These are phyloP conservation scores for Hypolimnas misippus DNA, from an alignment of 2,888 invertebrate species.

Conservation along the genomic window DNA sequence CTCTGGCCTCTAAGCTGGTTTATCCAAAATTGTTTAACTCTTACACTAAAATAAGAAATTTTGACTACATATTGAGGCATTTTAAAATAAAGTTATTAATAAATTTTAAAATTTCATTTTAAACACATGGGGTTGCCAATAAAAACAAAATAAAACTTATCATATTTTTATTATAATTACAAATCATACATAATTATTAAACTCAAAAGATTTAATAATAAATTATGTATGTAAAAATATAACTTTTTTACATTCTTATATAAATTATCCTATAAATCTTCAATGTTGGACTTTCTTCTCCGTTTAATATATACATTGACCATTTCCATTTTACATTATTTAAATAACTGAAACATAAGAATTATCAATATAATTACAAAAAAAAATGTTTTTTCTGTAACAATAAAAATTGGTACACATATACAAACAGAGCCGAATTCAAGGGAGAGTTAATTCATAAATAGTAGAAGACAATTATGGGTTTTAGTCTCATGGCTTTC, in stretches of 20 bases:
- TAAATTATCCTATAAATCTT: background rate
- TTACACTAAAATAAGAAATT: no score
- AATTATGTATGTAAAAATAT: background rate
- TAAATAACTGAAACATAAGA: conserved; percentile 5
- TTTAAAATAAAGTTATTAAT: no score
- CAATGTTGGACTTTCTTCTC: no score
- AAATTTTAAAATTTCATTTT: no score
- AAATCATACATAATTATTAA: conserved; percentile 1
- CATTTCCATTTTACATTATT: background rate
- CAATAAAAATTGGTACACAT: background rate
- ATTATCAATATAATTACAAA: background rate
- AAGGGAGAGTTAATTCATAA: no score
- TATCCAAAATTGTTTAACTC: no score
- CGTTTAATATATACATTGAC: background rate
- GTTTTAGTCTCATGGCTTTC: no score
- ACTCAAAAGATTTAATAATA: background rate
- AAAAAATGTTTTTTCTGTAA: no score
- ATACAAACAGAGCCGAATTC: no score
- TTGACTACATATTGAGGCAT: no score
- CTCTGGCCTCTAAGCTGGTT: no score
- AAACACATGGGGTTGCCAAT: background rate
- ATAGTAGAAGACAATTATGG: no score
- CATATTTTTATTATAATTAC: conserved; percentile 2
- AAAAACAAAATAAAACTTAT: background rate
- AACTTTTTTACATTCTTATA: conserved; percentile 5